Conservation (phyloP, 2,113 vertebrate species). For the Malurus cyaneus region DNA sequence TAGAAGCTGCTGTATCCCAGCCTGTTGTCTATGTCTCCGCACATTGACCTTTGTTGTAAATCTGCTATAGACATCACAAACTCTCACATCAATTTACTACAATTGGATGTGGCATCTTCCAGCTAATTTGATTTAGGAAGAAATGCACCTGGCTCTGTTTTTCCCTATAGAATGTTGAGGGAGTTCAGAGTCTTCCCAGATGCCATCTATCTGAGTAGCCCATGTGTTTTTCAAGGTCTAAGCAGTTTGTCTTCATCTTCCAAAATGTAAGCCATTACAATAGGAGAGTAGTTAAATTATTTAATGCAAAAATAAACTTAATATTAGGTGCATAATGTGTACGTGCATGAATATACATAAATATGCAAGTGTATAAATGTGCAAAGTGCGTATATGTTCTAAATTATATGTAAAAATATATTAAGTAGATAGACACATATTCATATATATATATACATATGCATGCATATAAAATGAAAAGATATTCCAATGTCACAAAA, state of each 20-base stretch:
- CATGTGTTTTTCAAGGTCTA: slow-evolving; percentile 92
- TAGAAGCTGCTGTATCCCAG: slow-evolving; percentile 79
- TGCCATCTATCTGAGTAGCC: slow-evolving; percentile 83
- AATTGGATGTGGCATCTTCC: slow-evolving; percentile 99
- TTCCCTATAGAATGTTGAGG: slow-evolving; percentile 96
- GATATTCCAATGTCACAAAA: neutral
- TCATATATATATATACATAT: neutral
- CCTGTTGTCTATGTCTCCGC: slow-evolving; percentile 92
- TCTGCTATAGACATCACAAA: slow-evolving; percentile 98
- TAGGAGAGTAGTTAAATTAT: slow-evolving; percentile 82
- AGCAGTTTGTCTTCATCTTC: slow-evolving; percentile 91
- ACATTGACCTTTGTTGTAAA: slow-evolving; percentile 99
- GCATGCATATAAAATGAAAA: slow-evolving; percentile 32
- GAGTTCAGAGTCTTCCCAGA: slow-evolving; percentile 81
- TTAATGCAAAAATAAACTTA: slow-evolving; percentile 83
- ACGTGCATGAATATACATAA: neutral
- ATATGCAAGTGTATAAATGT: neutral
- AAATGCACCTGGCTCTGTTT: slow-evolving; percentile 99
- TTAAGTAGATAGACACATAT: neutral
- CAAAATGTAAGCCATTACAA: slow-evolving; percentile 86
- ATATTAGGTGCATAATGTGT: slow-evolving; percentile 64
- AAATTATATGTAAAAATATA: neutral
- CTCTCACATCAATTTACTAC: slow-evolving; percentile 99
- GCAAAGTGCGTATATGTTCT: neutral
- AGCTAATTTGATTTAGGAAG: slow-evolving; percentile 99